Evolutionary conservation across 2,113 vertebrate species (phyloP).

Genomic region (Mirza zaza): DNA sequence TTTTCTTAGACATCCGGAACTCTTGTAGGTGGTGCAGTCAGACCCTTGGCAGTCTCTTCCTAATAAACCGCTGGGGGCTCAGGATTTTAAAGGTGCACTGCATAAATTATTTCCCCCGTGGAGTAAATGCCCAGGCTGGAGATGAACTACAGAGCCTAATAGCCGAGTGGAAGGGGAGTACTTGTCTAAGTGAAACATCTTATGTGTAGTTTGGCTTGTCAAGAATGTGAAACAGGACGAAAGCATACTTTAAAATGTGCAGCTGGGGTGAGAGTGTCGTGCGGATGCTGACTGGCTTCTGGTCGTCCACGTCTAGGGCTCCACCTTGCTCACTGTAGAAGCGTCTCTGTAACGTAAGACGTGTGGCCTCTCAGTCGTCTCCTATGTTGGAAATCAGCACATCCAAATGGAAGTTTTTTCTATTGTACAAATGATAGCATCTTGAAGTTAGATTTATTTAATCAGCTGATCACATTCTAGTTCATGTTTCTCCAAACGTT

Average conservation of each 20-base stretch:
- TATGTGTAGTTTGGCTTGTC: constrained; percentile 69
- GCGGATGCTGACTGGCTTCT: background rate
- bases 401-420: constrained; percentile 13
- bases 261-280: constrained; percentile 35
- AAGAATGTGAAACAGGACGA: constrained; percentile 34
- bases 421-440: background rate
- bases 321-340: background rate
- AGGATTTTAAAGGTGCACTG: constrained; percentile 22
- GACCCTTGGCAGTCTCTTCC: background rate
- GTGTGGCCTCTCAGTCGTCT: constrained; percentile 22
- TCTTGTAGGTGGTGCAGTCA: background rate
- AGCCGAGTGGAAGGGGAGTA: constrained; percentile 14
- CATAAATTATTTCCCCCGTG: constrained; percentile 36
- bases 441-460: constrained; percentile 37
- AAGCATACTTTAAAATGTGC: constrained; percentile 40
- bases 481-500: background rate
- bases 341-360: background rate
- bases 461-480: background rate
- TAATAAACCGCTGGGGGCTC: background rate
- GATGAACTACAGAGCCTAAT: constrained; percentile 38
- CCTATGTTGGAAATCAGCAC: constrained; percentile 21
- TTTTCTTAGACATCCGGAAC: background rate
- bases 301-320: background rate
- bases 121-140: constrained; percentile 56
- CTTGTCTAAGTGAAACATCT: constrained; percentile 50